Percentiles rank a stretch among this genome's conserved stretches.
Conservation (phyloP, 2,888 invertebrate genomes). For the Troides aeacus region DNA sequence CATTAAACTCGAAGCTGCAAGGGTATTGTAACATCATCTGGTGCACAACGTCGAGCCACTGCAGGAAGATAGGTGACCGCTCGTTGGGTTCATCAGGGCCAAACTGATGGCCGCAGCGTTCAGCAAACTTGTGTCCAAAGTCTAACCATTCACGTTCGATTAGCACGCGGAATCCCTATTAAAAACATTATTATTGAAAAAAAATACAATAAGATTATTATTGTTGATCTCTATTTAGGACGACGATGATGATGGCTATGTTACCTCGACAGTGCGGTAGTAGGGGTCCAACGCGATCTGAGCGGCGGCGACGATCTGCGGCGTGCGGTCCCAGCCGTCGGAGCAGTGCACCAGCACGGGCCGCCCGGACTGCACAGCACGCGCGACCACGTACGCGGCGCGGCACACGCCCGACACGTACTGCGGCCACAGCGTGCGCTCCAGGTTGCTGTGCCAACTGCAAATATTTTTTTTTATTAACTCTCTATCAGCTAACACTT, state of each 20-base stretch:
- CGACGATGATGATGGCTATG: conserved; percentile 3
- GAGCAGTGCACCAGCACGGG: conserved; percentile 98
- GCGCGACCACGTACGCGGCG: conserved; percentile 89
- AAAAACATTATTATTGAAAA: conserved; percentile 1
- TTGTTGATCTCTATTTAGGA: not conserved
- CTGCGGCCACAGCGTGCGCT: conserved; percentile 94
- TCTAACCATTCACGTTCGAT: conserved; percentile 98
- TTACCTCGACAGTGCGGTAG: conserved; percentile 94
- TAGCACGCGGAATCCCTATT: conserved; percentile 94
- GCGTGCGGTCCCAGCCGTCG: conserved; percentile 99
- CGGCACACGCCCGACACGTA: conserved; percentile 92
- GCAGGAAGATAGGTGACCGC: conserved; percentile 97
- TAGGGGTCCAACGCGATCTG: conserved; percentile 95
- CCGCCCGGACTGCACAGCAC: conserved; percentile 89
- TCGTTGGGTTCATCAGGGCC: conserved; percentile 95
- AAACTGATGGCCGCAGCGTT: conserved; percentile 92
- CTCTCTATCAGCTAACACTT: too few relatives aligned
- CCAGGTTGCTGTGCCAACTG: conserved; percentile 94
- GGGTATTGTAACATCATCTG: conserved; percentile 94
- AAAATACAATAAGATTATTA: not conserved
- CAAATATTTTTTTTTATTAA: too few relatives aligned
- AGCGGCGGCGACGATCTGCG: conserved; percentile 96
- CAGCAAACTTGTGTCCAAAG: conserved; percentile 99
- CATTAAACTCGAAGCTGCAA: conserved; percentile 96
- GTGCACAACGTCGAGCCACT: conserved; percentile 98